These are phyloP conservation scores for Aelia acuminata DNA, from an alignment of 2,888 invertebrate species.

Conservation along the genomic window DNA sequence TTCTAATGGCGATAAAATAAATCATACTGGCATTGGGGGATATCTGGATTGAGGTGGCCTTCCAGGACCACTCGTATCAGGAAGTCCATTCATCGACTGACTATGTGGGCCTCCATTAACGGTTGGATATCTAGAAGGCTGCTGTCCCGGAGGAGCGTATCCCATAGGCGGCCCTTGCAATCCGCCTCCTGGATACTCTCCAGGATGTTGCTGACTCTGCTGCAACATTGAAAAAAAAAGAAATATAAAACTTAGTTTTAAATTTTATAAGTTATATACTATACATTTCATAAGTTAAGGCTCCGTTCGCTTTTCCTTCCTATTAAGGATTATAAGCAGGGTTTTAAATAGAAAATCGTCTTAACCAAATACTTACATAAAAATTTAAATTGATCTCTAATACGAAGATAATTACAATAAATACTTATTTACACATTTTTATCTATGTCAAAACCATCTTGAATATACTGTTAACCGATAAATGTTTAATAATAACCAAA, in stretches of 20 bases:
- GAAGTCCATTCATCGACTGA: slow-evolving; percentile 61
- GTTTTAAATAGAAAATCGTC: too few species aligned
- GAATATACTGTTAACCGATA: too few species aligned
- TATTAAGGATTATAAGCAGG: too few species aligned
- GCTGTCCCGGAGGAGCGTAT: slow-evolving; percentile 7
- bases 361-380: too few species aligned
- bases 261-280: neutral
- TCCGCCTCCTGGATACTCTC: slow-evolving; percentile 41
- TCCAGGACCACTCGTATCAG: slow-evolving; percentile 63
- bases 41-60: slow-evolving; percentile 62
- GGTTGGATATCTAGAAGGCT: slow-evolving; percentile 51
- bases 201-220: slow-evolving; percentile 10
- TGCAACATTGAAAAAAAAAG: neutral
- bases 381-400: too few species aligned
- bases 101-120: slow-evolving; percentile 62
- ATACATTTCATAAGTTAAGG: too few species aligned
- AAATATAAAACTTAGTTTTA: neutral
- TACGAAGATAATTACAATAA: too few species aligned
- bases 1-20: too few species aligned
- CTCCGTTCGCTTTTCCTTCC: too few species aligned
- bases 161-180: slow-evolving; percentile 44
- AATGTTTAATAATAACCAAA: too few species aligned
- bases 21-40: slow-evolving; percentile 55
- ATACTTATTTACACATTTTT: too few species aligned
- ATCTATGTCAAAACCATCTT: too few species aligned